A percentile compares a stretch with the other conserved stretches of the same genome.
These are phyloP conservation scores for Synanthedon formicaeformis DNA, from an alignment of 2,888 invertebrate genomes.

Conservation along the genomic window DNA sequence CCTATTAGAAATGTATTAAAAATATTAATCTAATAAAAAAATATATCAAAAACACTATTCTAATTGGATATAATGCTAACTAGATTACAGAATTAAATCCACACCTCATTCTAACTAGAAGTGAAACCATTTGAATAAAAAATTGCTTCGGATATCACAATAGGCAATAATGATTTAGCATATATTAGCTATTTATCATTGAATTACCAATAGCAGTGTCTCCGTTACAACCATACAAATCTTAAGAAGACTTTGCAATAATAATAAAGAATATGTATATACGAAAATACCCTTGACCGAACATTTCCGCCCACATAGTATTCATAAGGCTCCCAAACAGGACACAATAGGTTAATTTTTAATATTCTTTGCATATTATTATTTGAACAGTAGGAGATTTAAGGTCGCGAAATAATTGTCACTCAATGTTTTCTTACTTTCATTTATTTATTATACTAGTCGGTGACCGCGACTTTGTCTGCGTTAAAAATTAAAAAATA, in stretches of 20 bases:
- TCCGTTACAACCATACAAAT: background rate
- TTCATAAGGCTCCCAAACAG: constrained; percentile 29
- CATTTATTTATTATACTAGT: no score
- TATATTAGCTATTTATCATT: background rate
- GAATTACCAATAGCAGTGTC: background rate
- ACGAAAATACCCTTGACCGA: constrained; percentile 41
- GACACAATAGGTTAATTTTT: constrained; percentile 46
- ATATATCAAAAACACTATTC: no score
- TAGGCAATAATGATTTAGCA: background rate
- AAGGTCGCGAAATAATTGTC: background rate
- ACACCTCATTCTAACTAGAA: background rate
- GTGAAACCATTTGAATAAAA: background rate
- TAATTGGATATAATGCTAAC: no score
- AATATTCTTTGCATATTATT: constrained; percentile 12
- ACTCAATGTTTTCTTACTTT: no score
- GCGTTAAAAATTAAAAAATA: no score
- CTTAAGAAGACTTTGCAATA: background rate
- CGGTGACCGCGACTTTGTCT: no score
- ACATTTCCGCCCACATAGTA: constrained; percentile 37
- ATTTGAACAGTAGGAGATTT: background rate
- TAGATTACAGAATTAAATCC: no score
- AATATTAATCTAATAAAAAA: no score
- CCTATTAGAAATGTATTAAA: no score
- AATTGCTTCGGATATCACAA: background rate
- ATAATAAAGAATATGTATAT: background rate